Evolutionary conservation across 1,140 invertebrate genomes (phyloP).

Genomic region (Calephelis nemesis): DNA sequence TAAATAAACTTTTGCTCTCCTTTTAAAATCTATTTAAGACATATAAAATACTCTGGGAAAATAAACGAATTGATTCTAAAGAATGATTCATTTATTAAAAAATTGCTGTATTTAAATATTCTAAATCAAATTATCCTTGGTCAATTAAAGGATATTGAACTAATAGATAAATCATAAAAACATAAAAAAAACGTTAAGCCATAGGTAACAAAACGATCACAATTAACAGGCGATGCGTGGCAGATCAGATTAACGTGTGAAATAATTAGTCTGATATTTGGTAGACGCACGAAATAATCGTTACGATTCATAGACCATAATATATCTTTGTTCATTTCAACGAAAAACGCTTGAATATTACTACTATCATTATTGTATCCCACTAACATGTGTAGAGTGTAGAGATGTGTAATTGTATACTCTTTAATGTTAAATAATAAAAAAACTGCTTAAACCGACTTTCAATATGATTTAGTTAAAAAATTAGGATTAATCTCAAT

Average conservation of each 20-base stretch:
- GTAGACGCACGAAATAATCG: slow-evolving; percentile 47
- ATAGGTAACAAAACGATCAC: slow-evolving; percentile 30
- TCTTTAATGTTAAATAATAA: no score
- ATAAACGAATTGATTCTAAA: neutral
- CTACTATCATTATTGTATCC: no score
- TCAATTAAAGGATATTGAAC: slow-evolving; percentile 15
- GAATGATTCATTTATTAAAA: neutral
- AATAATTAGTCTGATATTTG: slow-evolving; percentile 57
- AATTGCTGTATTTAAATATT: slow-evolving; percentile 27
- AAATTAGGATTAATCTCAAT: no score
- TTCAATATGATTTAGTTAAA: no score
- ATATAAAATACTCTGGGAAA: no score
- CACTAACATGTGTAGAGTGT: no score
- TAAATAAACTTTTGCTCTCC: no score
- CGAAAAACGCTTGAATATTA: neutral
- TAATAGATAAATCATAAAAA: slow-evolving; percentile 12
- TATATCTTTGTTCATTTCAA: neutral
- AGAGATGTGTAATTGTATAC: no score
- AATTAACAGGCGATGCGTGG: slow-evolving; percentile 43
- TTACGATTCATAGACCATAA: slow-evolving; percentile 13
- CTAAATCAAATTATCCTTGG: slow-evolving; percentile 3
- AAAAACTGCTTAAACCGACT: no score
- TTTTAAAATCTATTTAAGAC: no score
- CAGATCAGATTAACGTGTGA: slow-evolving; percentile 64
- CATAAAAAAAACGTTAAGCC: slow-evolving; percentile 15